phyloP scores from a whole-genome alignment of 2,113 vertebrate species.

The Odontophorus gujanensis region DNA sequence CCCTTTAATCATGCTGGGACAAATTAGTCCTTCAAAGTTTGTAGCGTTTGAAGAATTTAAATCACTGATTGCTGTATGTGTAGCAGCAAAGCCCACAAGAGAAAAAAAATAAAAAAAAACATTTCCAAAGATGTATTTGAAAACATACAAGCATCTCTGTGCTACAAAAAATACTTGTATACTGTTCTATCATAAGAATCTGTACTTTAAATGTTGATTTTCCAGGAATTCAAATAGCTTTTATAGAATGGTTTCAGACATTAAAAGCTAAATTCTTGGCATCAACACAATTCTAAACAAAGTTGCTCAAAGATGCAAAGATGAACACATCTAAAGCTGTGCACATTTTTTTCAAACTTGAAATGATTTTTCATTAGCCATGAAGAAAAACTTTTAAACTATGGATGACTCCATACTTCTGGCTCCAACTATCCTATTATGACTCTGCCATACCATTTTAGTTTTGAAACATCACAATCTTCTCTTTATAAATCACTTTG shows the following conservation, averaged over 20 bases:
- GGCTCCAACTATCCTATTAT: not conserved
- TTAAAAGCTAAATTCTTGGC: not conserved
- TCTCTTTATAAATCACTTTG: not conserved
- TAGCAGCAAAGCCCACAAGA: not conserved
- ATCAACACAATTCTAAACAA: not conserved
- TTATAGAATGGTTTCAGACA: not conserved
- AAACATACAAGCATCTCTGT: not conserved
- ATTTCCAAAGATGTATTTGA: conserved; percentile 11
- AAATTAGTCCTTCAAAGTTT: conserved; percentile 40
- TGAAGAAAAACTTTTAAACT: not conserved
- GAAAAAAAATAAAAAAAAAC: not conserved
- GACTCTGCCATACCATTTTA: not conserved
- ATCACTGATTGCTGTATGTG: not conserved
- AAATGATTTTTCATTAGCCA: not conserved
- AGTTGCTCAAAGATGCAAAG: not conserved
- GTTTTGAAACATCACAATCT: not conserved
- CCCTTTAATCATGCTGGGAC: not conserved
- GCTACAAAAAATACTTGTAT: not conserved
- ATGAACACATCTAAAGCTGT: not conserved
- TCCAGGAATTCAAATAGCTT: not conserved
- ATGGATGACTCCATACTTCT: not conserved
- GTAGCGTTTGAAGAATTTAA: not conserved
- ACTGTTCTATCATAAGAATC: not conserved
- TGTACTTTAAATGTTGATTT: not conserved
- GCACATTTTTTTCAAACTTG: not conserved